Evolutionary conservation across 2,888 invertebrate genomes (phyloP), one percentile per base, ranked within the genome.

Genomic region (Heteromyza rotundicornis): DNA sequence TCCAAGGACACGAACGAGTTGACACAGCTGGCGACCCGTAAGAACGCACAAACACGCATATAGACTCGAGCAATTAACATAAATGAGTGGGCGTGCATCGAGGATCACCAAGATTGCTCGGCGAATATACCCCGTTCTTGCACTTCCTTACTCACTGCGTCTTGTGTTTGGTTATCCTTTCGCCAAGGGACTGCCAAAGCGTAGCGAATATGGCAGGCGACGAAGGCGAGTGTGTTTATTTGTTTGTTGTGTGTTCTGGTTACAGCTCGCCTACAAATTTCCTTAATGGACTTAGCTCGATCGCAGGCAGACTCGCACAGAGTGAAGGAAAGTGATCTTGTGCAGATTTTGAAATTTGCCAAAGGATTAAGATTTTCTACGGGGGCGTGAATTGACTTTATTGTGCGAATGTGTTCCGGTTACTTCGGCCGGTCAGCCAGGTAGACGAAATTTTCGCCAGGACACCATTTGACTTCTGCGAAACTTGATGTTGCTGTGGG

Each of bases 31-130:
- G 50, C 50, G 20, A 19, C 2, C 22, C 17, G 40, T 10, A n/a
- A n/a, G n/a, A n/a, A n/a, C n/a, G n/a, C n/a, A n/a, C n/a, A n/a
- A n/a, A n/a, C n/a, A n/a, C n/a, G n/a, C n/a, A n/a, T n/a, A n/a
- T n/a, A n/a, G 27, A 7, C 27, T 27, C 27, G 27, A 27, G 47
- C 47, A 57, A 57, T 57, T 17, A 49, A 36, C 8, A 7, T 12
- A 60, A 56, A 56, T 56, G 10, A 50, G 49, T 50, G 35, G 60
- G 56, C 36, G 24, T 55, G 51, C 49, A 14, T 14, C 49, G 19
- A 51, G 51, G 22, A 50, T 35, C 50, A 35, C 47, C 50, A 16
- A 10, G 24, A 19, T 14, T n/a, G 40, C 2, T 40, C 40, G 14
- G 40, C 14, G 10, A 40, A n/a, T n/a, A 40, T 40, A 40, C 40